phyloP scores from a whole-genome alignment of 2,888 invertebrate species.

The Loripinus fragilis region DNA sequence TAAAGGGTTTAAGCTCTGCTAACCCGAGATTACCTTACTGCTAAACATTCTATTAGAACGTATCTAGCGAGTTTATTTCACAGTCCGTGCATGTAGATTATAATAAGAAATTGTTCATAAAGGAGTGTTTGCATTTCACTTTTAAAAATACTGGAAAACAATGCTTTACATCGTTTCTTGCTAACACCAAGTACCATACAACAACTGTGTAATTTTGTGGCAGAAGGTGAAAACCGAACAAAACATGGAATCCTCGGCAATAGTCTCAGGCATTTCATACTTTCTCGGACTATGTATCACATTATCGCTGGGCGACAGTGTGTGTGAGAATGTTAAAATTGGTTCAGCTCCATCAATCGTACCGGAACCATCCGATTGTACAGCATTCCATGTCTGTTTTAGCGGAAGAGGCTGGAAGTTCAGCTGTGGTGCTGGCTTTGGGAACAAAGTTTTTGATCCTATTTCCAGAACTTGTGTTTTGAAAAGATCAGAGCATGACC shows the following conservation, averaged over 20 bases:
- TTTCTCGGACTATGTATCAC: neutral
- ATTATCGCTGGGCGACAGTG: neutral
- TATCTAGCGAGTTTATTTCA: too few relatives aligned
- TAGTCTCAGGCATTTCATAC: neutral
- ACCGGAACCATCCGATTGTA: constrained; percentile 43
- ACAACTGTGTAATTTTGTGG: too few relatives aligned
- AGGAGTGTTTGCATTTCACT: too few relatives aligned
- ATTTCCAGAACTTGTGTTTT: constrained; percentile 45
- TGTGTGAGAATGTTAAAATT: constrained; percentile 6
- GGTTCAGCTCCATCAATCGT: constrained; percentile 22
- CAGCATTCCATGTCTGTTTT: constrained; percentile 43
- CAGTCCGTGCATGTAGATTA: too few relatives aligned
- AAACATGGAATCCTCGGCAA: neutral
- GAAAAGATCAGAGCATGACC: constrained; percentile 43
- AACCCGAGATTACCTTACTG: too few relatives aligned
- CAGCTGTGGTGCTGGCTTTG: constrained; percentile 29
- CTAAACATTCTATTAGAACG: too few relatives aligned
- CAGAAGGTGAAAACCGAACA: too few relatives aligned
- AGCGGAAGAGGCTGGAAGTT: constrained; percentile 32
- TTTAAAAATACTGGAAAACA: too few relatives aligned
- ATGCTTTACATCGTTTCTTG: too few relatives aligned
- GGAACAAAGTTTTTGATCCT: constrained; percentile 52
- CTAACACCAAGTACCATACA: too few relatives aligned
- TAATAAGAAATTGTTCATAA: too few relatives aligned
- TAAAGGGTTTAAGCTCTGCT: too few relatives aligned